Evolutionary conservation across 2,888 invertebrate species (phyloP), one percentile per base, ranked within the genome.

Genomic region (Epiblema foenella): DNA sequence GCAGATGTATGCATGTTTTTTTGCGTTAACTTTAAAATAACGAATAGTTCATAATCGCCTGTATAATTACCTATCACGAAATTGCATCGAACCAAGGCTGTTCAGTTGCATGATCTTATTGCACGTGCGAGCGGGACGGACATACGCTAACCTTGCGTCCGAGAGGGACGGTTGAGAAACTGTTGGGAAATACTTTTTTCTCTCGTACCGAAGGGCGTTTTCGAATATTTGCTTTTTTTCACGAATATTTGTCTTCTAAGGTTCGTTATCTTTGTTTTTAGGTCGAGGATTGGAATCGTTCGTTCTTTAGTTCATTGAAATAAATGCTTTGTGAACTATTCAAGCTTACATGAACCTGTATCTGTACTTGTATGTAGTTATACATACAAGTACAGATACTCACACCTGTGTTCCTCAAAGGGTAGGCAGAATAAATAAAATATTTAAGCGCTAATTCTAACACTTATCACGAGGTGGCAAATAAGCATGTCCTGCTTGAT

Each of bases 41-140:
- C 81, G 81, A 79, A 81, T 84, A 85, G 78, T 79, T 85, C 86
- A 82, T 88, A 84, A 90, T 90, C 77, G 87, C 91, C 91, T 89
- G 89, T 89, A 92, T 89, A 90, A 91, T 91, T 91, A 90, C 90
- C 91, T 91, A 91, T 89, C 91, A 90, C 93, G 92, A 93, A 93
- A 91, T 91, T 90, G 91, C 91, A 91, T 88, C 89, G 86, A 89
- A 91, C 89, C 93, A 93, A 93, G 93, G 93, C 90, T 90, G 54
- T 85, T 77, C 83, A 85, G 88, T 91, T 92, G 93, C 92, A 93
- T 90, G 91, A 93, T 89, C 84, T 85, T 88, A 84, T 90, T 91
- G 91, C 92, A 87, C 83, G 91, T 88, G 90, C 78, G 90, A 92
- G 85, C 75, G 87, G 82, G 91, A 89, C 80, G 77, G 80, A 74